phyloP scores from a whole-genome alignment of 1,140 invertebrate species.

The Tribolium castaneum region DNA sequence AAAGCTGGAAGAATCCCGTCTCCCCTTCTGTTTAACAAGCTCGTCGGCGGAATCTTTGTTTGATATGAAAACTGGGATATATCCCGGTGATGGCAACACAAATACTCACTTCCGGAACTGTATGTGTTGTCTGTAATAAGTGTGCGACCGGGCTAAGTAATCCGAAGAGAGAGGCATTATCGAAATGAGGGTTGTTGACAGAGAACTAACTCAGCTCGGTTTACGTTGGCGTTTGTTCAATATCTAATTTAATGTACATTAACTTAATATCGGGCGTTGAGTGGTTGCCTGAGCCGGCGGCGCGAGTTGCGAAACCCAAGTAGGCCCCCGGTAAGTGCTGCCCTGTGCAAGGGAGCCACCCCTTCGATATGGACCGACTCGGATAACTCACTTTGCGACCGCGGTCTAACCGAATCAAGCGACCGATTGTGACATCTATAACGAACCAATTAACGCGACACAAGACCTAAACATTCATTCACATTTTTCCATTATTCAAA shows the following conservation, averaged over 20 bases:
- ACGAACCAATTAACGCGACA: constrained; percentile 26
- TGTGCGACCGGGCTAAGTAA: constrained; percentile 26
- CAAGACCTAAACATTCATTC: not conserved
- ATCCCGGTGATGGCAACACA: constrained; percentile 25
- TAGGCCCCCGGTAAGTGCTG: constrained; percentile 24
- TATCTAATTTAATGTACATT: constrained; percentile 42
- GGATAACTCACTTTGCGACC: constrained; percentile 23
- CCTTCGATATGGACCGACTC: constrained; percentile 16
- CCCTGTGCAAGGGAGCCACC: not conserved
- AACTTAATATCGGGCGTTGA: constrained; percentile 40
- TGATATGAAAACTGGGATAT: constrained; percentile 28
- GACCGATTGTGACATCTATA: constrained; percentile 29
- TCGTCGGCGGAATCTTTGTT: not conserved
- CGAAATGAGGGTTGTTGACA: constrained; percentile 34
- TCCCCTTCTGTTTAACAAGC: constrained; percentile 5
- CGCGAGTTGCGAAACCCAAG: constrained; percentile 21
- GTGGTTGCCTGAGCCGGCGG: constrained; percentile 36
- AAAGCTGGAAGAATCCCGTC: not conserved
- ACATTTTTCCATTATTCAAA: too few relatives aligned
- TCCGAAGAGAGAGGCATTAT: constrained; percentile 30
- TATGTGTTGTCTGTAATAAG: constrained; percentile 15
- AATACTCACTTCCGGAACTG: constrained; percentile 17
- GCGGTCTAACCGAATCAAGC: constrained; percentile 25
- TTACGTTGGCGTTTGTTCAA: constrained; percentile 40
- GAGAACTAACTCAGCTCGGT: constrained; percentile 36